These are phyloP conservation scores for Anthopleura xanthogrammica DNA, from an alignment of 92 coral and sea anemone genomes.

Conservation along the genomic window DNA sequence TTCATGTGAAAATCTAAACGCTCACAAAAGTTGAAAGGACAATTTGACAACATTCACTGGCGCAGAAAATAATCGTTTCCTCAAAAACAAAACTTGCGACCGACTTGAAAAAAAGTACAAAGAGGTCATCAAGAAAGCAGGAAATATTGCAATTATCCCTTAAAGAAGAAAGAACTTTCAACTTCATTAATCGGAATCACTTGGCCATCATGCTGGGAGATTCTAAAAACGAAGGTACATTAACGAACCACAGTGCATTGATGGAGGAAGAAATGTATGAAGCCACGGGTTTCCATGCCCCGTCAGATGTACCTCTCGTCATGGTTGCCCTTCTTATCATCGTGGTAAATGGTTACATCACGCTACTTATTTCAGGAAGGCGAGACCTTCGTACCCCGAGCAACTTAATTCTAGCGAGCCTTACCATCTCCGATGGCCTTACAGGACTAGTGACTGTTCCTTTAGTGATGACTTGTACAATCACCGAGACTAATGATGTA, in stretches of 20 bases:
- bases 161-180: not conserved
- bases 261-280: slow-evolving; percentile 5
- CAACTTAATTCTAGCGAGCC: slow-evolving; percentile 33
- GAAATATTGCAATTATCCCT: not conserved
- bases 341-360: slow-evolving; percentile 30
- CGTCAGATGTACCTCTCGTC: slow-evolving; percentile 21
- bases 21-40: not conserved
- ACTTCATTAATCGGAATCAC: not conserved
- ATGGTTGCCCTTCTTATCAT: slow-evolving; percentile 25
- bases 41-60: not conserved
- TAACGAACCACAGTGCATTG: not conserved
- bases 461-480: slow-evolving; percentile 19
- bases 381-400: slow-evolving; percentile 46
- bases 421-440: slow-evolving; percentile 37
- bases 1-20: too few species aligned
- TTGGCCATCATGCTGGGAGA: not conserved
- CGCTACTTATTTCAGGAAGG: slow-evolving; percentile 27
- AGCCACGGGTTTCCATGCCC: slow-evolving; percentile 22
- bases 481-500: slow-evolving; percentile 7
- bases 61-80: not conserved
- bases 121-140: not conserved
- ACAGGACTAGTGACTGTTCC: slow-evolving; percentile 41
- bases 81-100: not conserved
- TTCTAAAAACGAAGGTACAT: not conserved
- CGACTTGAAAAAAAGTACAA: not conserved